Evolutionary conservation across 2,888 invertebrate species (phyloP).

Genomic region (Drosophila greeni): DNA sequence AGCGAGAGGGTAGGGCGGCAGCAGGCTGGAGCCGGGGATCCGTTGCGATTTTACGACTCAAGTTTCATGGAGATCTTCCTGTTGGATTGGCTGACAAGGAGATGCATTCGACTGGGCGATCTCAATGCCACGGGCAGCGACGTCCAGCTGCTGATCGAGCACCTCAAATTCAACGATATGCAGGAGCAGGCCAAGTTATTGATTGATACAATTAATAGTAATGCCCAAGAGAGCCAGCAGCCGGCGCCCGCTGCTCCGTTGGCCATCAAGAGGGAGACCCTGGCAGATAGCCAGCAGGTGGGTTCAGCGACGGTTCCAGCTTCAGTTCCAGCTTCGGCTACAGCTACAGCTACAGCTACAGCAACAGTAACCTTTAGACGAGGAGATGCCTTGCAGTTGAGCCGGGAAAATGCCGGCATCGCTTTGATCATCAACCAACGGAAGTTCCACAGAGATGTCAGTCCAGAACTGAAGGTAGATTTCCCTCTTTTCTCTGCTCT

Average conservation of each 20-base stretch:
- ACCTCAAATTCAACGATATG: constrained; percentile 73
- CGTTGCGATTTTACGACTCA: constrained; percentile 70
- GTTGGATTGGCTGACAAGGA: constrained; percentile 74
- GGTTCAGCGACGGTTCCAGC: not conserved
- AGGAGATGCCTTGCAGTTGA: constrained; percentile 57
- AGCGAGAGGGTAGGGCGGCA: constrained; percentile 49
- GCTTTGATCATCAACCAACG: constrained; percentile 77
- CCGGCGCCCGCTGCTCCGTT: not conserved
- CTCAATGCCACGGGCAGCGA: constrained; percentile 58
- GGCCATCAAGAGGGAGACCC: constrained; percentile 2
- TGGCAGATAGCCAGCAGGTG: constrained; percentile 3
- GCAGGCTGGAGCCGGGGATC: constrained; percentile 36
- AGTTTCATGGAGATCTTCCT: constrained; percentile 75
- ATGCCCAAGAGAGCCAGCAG: constrained; percentile 18
- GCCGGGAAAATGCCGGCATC: constrained; percentile 67
- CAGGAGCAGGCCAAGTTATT: constrained; percentile 61
- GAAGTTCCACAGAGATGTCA: constrained; percentile 62
- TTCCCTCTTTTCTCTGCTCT: not conserved
- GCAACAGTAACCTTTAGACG: not conserved
- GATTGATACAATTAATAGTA: constrained; percentile 57
- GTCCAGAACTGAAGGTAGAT: constrained; percentile 60
- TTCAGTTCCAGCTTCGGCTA: not conserved
- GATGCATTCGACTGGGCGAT: constrained; percentile 64
- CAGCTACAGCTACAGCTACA: not conserved
- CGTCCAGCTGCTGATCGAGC: constrained; percentile 66